Base-by-base conservation (phyloP, 2,797 vertebrate species). In the Gymnoscopelus microlampas region DNA sequence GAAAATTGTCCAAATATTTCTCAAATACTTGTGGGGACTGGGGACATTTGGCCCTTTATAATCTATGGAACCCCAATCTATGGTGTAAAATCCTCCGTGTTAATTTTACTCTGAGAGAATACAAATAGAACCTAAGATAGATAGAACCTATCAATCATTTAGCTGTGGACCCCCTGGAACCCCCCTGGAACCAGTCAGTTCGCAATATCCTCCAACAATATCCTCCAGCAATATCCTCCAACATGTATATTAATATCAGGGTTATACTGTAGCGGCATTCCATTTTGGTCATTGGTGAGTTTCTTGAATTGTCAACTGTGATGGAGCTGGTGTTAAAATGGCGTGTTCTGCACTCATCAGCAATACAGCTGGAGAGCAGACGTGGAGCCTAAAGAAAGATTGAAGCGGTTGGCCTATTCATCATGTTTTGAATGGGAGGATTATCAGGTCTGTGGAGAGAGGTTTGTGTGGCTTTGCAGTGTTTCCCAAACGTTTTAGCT, bases 351-450 rank as follows among this genome's bases (percentile, higher is more conserved):
- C 57, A 23, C 70, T 80, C 75, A 70, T 66, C 3, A 44, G 57
- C 44, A 66, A 54, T 60, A 60, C 77, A 87, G 82, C 78, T 85
- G 75, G 70, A 78, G 74, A 83, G 62, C 73, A 85, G 78, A 73
- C 70, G 13, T 7, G 4, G 69, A 73, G 49, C 35, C 5, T 2
- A 59, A 68, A 44, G 49, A 58, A 64, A 47, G 51, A 19, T 39
- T 10, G 57, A 13, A 53, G 53, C 53, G 35, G 29, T 54, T 59
- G 39, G 24, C 51, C 39, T 66, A 57, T 66, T 70, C 32, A 32
- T 64, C 49, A 53, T n/a, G 50, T n/a, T 69, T 5, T 23, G 66
- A 76, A 62, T 48, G n/a, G 44, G 54, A 68, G 32, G 13, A 67
- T 63, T 24, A 19, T 26, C 24, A 48, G 49, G 47, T 51, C 6